Evolutionary conservation across 2,797 vertebrate species (phyloP).

Genomic region (Serranus cabrilla): DNA sequence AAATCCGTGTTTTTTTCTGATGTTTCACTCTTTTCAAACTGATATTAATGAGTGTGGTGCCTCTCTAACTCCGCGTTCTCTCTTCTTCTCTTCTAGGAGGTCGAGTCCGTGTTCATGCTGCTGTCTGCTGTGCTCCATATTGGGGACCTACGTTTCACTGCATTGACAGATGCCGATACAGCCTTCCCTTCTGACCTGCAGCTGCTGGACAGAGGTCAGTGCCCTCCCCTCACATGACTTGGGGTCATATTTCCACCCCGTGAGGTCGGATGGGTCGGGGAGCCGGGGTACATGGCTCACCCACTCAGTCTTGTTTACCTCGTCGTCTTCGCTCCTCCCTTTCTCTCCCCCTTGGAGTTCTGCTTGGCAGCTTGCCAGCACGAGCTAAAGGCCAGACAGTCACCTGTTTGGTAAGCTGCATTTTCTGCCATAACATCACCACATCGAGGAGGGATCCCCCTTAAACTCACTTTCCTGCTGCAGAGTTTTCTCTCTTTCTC

Average conservation of each 20-base stretch:
- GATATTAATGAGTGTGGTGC: background rate
- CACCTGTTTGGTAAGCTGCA: constrained; percentile 51
- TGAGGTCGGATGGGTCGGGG: background rate
- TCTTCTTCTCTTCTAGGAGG: constrained; percentile 85
- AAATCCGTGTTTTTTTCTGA: background rate
- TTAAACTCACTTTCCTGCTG: constrained; percentile 9
- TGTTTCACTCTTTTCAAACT: background rate
- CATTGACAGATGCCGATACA: constrained; percentile 87
- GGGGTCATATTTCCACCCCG: constrained; percentile 42
- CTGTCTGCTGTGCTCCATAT: constrained; percentile 92
- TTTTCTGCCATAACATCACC: constrained; percentile 46
- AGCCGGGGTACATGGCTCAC: constrained; percentile 4
- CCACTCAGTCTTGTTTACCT: constrained; percentile 44
- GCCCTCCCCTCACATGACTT: constrained; percentile 36
- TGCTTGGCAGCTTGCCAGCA: constrained; percentile 41
- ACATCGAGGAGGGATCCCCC: constrained; percentile 34
- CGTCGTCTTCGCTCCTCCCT: constrained; percentile 15
- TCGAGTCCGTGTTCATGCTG: constrained; percentile 93
- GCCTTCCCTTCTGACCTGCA: constrained; percentile 92
- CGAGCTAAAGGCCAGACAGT: constrained; percentile 47
- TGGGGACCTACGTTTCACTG: constrained; percentile 91
- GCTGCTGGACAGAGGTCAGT: constrained; percentile 95
- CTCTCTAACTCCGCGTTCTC: background rate
- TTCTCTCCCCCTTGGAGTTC: constrained; percentile 12
- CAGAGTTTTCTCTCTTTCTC: constrained; percentile 7